These are phyloP conservation scores for Dasyurus viverrinus DNA, from an alignment of 2,113 vertebrate genomes.

Conservation along the genomic window DNA sequence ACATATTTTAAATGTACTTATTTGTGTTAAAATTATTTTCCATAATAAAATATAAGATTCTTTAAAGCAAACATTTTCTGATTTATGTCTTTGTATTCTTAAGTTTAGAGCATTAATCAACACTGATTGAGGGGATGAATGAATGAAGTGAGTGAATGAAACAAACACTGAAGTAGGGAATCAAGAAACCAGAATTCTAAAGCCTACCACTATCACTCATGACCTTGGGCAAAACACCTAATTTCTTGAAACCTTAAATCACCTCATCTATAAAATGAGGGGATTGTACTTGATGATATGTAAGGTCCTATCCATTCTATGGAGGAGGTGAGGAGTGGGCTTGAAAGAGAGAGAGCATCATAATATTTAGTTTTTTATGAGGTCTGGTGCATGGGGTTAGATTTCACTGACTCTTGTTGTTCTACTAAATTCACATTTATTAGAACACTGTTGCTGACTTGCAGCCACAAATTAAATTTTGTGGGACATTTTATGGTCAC, in stretches of 20 bases:
- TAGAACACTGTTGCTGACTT: constrained; percentile 30
- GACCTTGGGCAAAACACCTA: neutral
- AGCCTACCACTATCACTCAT: neutral
- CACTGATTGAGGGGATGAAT: neutral
- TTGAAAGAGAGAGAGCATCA: neutral
- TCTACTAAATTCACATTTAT: constrained; percentile 24
- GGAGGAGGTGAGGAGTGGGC: too few species aligned
- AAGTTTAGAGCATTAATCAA: neutral
- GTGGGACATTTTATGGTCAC: constrained; percentile 38
- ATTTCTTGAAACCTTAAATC: neutral
- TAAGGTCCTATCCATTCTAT: neutral
- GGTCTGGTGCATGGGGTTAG: neutral
- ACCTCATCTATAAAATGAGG: neutral
- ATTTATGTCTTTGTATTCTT: neutral
- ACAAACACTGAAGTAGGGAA: neutral
- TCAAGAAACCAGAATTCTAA: neutral
- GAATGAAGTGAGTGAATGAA: neutral
- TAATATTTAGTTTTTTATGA: neutral
- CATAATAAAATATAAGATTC: neutral
- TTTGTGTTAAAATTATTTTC: neutral
- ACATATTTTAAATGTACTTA: neutral
- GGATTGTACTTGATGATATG: accelerated
- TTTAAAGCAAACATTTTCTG: neutral
- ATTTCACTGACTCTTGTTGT: constrained; percentile 33
- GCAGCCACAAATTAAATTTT: constrained; percentile 30